A percentile compares a stretch with the other conserved stretches of the same genome.
These are phyloP conservation scores for Chironomus riparius DNA, from an alignment of 2,888 invertebrate genomes.

Conservation along the genomic window DNA sequence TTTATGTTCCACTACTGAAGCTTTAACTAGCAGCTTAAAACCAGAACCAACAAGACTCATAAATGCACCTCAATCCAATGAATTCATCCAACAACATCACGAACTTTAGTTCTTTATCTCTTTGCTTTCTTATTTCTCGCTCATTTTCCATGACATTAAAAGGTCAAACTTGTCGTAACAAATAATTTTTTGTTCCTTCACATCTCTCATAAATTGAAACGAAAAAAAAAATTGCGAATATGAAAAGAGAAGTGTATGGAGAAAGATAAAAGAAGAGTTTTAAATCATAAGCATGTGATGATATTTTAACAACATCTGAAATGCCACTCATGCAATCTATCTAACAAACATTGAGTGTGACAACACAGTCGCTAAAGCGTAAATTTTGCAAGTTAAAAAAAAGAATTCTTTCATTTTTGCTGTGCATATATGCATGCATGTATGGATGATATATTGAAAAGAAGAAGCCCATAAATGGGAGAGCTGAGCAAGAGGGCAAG, in stretches of 20 bases:
- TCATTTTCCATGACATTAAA: not conserved
- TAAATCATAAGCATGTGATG: constrained; percentile 15
- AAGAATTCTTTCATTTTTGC: not conserved
- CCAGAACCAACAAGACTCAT: too few species aligned
- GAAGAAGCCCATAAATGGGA: not conserved
- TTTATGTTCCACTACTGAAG: too few species aligned
- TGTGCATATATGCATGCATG: not conserved
- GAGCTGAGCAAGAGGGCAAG: not conserved
- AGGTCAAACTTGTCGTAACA: constrained; percentile 10
- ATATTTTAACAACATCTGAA: constrained; percentile 19
- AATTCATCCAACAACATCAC: too few species aligned
- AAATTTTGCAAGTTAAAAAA: not conserved
- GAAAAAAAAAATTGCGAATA: not conserved
- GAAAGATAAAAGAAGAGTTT: not conserved
- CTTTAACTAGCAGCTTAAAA: too few species aligned
- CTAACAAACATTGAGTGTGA: constrained; percentile 9
- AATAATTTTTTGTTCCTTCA: not conserved
- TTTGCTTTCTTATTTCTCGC: not conserved
- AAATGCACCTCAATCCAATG: not conserved
- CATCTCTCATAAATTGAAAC: not conserved
- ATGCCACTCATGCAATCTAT: constrained; percentile 15
- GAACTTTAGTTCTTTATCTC: not conserved
- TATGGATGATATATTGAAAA: not conserved
- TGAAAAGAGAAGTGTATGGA: not conserved
- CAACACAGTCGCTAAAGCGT: constrained; percentile 21